phyloP scores from a whole-genome alignment of 2,797 vertebrate genomes.

The Chelon labrosus region DNA sequence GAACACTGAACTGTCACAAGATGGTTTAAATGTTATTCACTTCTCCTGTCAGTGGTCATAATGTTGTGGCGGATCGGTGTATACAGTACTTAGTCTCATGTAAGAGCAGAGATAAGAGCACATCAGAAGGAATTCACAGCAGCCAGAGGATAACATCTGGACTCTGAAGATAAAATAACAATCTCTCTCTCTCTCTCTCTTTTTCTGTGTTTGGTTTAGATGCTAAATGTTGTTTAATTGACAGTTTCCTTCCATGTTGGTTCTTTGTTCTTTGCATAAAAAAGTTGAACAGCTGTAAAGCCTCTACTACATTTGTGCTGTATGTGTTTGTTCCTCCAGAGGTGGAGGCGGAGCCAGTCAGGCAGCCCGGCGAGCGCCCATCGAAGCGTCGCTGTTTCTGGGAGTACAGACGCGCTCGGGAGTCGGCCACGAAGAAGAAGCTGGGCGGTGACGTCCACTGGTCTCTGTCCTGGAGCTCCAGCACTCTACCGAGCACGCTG shows the following conservation, averaged over 20 bases:
- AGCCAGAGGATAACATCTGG: neutral
- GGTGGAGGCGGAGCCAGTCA: constrained; percentile 68
- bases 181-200: too few species aligned
- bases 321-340: constrained; percentile 50
- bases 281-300: too few species aligned
- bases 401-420: constrained; percentile 80
- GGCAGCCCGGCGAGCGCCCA: constrained; percentile 64
- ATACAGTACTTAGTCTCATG: neutral
- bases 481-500: constrained; percentile 84
- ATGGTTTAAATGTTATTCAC: too few species aligned
- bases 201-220: too few species aligned
- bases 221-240: too few species aligned
- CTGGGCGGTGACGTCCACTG: constrained; percentile 76
- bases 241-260: too few species aligned
- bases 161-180: neutral
- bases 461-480: constrained; percentile 84
- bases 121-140: neutral
- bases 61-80: too few species aligned
- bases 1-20: too few species aligned
- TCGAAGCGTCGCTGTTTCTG: constrained; percentile 83
- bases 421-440: constrained; percentile 73
- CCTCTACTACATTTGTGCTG: rapidly evolving
- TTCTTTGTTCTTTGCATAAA: too few species aligned
- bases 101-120: constrained; percentile 7
- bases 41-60: too few species aligned